phyloP scores from a whole-genome alignment of 2,113 vertebrate genomes.

The Colius striatus region DNA sequence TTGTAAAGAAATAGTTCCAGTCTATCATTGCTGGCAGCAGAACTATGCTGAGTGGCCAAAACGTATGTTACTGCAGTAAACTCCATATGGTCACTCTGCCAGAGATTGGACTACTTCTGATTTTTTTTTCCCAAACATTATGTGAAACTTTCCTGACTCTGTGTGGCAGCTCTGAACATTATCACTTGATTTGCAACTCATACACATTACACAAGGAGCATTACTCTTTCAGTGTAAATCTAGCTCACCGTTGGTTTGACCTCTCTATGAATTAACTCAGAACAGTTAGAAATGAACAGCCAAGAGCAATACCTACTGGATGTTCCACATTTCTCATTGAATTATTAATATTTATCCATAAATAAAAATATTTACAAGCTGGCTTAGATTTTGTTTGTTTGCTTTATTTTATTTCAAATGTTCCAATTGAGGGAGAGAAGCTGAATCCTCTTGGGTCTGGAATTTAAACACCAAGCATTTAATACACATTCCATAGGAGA shows the following conservation, averaged over 20 bases:
- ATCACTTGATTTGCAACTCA: neutral
- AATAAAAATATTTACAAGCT: neutral
- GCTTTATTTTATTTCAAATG: neutral
- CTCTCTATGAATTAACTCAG: neutral
- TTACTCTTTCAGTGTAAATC: neutral
- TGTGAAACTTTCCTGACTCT: conserved; percentile 55
- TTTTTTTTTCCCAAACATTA: neutral
- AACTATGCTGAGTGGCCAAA: conserved; percentile 35
- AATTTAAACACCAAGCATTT: neutral
- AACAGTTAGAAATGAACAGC: conserved; percentile 16
- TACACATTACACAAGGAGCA: neutral
- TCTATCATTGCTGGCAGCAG: conserved; percentile 50
- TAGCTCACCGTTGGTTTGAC: neutral
- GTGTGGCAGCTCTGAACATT: conserved; percentile 26
- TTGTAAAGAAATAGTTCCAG: conserved; percentile 12
- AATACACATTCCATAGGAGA: neutral
- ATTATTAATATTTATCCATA: conserved; percentile 16
- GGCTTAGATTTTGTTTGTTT: conserved; percentile 35
- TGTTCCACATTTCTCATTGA: conserved; percentile 3
- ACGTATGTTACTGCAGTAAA: conserved; percentile 49
- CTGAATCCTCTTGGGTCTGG: neutral
- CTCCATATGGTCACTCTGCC: conserved; percentile 60
- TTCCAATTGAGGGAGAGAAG: neutral
- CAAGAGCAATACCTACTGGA: conserved; percentile 23
- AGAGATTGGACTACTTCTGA: conserved; percentile 20